Evolutionary conservation across 1,140 invertebrate genomes (phyloP), one percentile per base, ranked within the genome.

Genomic region (Idris sp.): DNA sequence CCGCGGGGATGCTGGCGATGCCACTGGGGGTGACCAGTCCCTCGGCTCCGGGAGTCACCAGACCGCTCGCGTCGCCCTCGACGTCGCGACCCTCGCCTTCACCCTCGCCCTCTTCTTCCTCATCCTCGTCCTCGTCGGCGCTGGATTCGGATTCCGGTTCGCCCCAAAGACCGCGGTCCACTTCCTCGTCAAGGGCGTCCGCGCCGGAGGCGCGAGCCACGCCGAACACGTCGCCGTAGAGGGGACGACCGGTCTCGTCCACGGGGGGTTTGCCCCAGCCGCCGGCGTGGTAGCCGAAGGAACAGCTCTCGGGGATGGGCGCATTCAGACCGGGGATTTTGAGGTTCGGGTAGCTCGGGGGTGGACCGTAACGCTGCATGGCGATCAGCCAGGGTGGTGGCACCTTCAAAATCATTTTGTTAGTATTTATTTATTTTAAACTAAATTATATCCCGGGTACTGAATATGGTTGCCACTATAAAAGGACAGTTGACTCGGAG

Each of bases 211-310:
- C 67, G 6, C 85, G 80, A 0, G 85, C 81, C 16, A 87, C 73
- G 2, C 98, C 98, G 86, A 99, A 99, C 0, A 99, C 98, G 89
- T 99, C 98, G 5, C 98, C 98, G 86, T 99, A 99, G 0, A 99
- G 88, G 0, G 98, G 98, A 85, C 97, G 94, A 10, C 98, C 98
- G 73, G 92, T 93, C 87, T 99, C 98, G 89, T 99, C 98, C 0
- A 99, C 98, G 0, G 98, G 98, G n/a, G 98, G 98, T 88, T 99
- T 99, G 46, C 98, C 98, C 98, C 98, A 99, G 38, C 98, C 98
- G 28, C 96, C 98, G 1, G 97, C 97, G 89, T 99, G 98, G 86
- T 99, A 99, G 18, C 98, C 98, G 88, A 99, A 99, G 0, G 96
- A 95, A 84, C 98, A 99, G 4, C 95, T 94, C 76, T 99, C 96